These are phyloP conservation scores for Leucophora obtusa DNA, from an alignment of 2,888 invertebrate species.

Conservation along the genomic window DNA sequence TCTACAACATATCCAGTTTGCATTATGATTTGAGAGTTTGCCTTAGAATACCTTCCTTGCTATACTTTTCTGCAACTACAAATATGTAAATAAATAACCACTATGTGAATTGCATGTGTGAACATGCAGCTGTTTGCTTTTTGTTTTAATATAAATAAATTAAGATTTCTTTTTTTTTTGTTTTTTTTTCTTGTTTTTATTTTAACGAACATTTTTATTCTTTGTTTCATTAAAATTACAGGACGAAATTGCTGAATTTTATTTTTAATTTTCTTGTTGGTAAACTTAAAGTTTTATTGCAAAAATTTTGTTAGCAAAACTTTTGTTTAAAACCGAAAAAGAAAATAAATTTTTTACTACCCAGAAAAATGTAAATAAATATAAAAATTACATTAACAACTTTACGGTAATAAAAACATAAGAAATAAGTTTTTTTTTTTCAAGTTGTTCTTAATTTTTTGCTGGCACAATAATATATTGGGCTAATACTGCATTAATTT, in stretches of 20 bases:
- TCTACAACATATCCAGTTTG: no score
- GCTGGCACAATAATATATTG: conserved; percentile 17
- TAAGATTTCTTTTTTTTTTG: conserved; percentile 41
- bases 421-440: conserved; percentile 8
- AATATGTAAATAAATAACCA: conserved; percentile 46
- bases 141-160: conserved; percentile 47
- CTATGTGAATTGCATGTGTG: conserved; percentile 46
- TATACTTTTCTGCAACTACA: conserved; percentile 17
- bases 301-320: not conserved
- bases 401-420: not conserved
- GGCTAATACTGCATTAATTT: not conserved
- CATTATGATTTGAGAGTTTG: no score
- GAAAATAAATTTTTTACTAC: not conserved
- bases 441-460: conserved; percentile 7
- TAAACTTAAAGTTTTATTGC: conserved; percentile 4
- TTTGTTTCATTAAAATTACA: conserved; percentile 49
- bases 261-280: not conserved
- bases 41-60: no score
- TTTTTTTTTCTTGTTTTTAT: conserved; percentile 16
- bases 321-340: not conserved
- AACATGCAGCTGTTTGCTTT: conserved; percentile 48
- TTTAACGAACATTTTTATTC: conserved; percentile 24
- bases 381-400: not conserved
- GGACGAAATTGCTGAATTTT: not conserved
- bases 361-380: not conserved